phyloP scores from a whole-genome alignment of 2,888 invertebrate species.

The Andrena fulva region DNA sequence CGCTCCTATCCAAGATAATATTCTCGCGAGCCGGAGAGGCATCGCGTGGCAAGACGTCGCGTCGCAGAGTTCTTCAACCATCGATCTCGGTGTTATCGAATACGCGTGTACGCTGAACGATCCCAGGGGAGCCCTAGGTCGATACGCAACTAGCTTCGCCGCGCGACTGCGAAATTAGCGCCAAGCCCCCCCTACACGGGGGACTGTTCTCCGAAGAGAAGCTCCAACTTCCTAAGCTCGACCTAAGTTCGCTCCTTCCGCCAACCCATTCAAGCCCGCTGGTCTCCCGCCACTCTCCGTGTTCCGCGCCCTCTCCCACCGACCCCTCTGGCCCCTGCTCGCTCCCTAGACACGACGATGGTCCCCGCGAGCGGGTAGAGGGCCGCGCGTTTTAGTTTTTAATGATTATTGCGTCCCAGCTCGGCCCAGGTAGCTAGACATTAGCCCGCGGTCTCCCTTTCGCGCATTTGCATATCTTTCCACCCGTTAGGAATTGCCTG shows the following conservation, averaged over 20 bases:
- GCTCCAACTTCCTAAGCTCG: conserved; percentile 67
- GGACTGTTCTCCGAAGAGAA: conserved; percentile 31
- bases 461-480: conserved; percentile 83
- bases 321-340: neutral
- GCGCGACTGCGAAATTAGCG: conserved; percentile 69
- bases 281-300: conserved; percentile 1
- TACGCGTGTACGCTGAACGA: conserved; percentile 53
- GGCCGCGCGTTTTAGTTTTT: conserved; percentile 80
- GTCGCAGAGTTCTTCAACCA: conserved; percentile 36
- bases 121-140: conserved; percentile 61
- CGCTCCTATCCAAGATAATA: neutral
- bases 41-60: neutral
- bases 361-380: conserved; percentile 16
- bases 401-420: conserved; percentile 81
- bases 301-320: neutral
- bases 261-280: conserved; percentile 33
- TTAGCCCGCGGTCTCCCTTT: conserved; percentile 76
- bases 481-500: conserved; percentile 80
- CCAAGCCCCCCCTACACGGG: conserved; percentile 42
- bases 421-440: conserved; percentile 77
- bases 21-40: neutral
- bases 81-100: conserved; percentile 65
- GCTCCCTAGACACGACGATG: conserved; percentile 25
- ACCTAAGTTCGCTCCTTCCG: conserved; percentile 62
- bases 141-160: conserved; percentile 58